These are phyloP conservation scores for Orchestes rusci DNA, from an alignment of 2,888 invertebrate genomes.

Conservation along the genomic window DNA sequence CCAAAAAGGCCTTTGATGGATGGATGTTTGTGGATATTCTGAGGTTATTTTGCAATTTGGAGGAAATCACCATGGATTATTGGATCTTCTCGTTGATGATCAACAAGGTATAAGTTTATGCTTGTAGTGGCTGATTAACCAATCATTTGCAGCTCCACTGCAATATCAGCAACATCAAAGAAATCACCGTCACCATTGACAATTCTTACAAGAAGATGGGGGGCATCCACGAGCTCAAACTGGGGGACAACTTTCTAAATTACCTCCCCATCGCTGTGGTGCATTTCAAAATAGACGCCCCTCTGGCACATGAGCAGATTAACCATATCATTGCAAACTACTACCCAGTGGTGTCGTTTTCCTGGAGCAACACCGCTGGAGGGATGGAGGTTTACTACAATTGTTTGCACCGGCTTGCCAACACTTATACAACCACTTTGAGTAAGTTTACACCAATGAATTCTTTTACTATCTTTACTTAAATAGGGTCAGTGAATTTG, in stretches of 20 bases:
- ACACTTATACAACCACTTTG: slow-evolving; percentile 9
- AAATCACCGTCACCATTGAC: too few relatives aligned
- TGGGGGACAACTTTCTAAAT: slow-evolving; percentile 14
- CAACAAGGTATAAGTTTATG: slow-evolving; percentile 11
- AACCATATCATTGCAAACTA: slow-evolving; percentile 11
- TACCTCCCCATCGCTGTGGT: slow-evolving; percentile 11
- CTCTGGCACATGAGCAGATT: slow-evolving; percentile 13
- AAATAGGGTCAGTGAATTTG: too few relatives aligned
- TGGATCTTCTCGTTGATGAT: slow-evolving; percentile 21
- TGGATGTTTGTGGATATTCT: slow-evolving; percentile 15
- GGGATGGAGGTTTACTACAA: slow-evolving; percentile 15
- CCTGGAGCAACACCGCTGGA: slow-evolving; percentile 14
- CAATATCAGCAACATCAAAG: slow-evolving; percentile 9
- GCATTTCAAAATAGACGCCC: slow-evolving; percentile 8
- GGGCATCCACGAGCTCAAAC: too few relatives aligned
- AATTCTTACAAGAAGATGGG: too few relatives aligned
- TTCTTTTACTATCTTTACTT: not conserved
- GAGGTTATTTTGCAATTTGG: slow-evolving; percentile 13
- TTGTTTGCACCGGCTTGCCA: slow-evolving; percentile 11
- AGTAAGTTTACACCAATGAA: too few relatives aligned
- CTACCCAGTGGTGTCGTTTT: slow-evolving; percentile 14
- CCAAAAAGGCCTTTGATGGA: slow-evolving; percentile 15
- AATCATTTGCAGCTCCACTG: too few relatives aligned
- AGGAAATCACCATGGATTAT: slow-evolving; percentile 17
- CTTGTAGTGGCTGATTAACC: too few relatives aligned